Evolutionary conservation across 2,797 vertebrate genomes (phyloP), one percentile per base, ranked within the genome.

Genomic region (Buphagus erythrorhynchus): DNA sequence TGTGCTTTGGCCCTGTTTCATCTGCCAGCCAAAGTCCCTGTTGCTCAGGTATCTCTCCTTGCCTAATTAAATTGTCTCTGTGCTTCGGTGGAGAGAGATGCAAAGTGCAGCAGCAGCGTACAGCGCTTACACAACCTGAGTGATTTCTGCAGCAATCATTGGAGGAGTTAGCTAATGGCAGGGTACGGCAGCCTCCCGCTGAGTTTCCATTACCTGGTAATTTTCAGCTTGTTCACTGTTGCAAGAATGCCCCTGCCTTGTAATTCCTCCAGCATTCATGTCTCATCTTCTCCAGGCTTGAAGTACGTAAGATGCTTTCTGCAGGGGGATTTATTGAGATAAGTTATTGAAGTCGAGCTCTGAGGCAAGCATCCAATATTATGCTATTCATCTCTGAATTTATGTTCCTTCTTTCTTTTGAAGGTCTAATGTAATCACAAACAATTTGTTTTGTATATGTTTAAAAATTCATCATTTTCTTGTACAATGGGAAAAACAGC

Each of bases 181-280:
- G 97, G 96, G 96, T 97, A 97, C 3, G 38, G 96, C 93, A 97
- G 90, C 97, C 95, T 98, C 98, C 98, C 5, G 94, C 98, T 92
- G 98, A 71, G 97, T 97, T 98, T 94, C 98, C 98, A 98, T 98
- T 98, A 98, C 98, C 98, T 98, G 97, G 97, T 98, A 98, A 98
- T 98, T 98, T 98, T 97, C 97, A 97, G 97, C 97, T 98, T 97
- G 97, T 98, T 98, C 98, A 97, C 97, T 97, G 98, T 96, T 97
- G 97, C 98, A 97, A 90, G 97, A 95, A 98, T 98, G 97, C 95
- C 94, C 96, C 96, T 97, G 97, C 97, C 98, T 98, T 97, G 90
- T 97, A 98, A 98, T 98, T 98, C 97, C 93, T 97, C 92, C 88
- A 89, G 97, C 97, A 97, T 98, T 97, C 93, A 31, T 12, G 77